phyloP scores from a whole-genome alignment of 2,113 vertebrate species.

The Thunnus maccoyii region DNA sequence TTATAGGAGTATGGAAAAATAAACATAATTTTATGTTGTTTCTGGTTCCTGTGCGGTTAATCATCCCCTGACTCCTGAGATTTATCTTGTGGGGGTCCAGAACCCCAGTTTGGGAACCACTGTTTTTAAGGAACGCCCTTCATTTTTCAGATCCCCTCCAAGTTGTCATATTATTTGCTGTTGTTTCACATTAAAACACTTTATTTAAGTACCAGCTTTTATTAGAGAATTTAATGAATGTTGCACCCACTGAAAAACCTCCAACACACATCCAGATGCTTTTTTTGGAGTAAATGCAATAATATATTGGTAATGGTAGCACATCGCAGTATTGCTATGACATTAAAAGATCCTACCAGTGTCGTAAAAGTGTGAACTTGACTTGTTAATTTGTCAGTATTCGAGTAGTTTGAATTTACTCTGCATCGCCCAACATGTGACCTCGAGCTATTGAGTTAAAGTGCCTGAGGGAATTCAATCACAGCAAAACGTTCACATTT shows the following conservation, averaged over 20 bases:
- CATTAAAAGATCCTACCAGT: constrained; percentile 1
- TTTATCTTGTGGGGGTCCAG: no score
- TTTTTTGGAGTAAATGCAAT: not conserved
- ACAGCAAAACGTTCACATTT: not conserved
- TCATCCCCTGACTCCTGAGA: no score
- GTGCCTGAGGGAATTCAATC: not conserved
- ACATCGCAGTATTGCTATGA: no score
- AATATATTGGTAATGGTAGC: not conserved
- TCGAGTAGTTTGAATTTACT: not conserved
- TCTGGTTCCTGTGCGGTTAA: no score
- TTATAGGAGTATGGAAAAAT: not conserved
- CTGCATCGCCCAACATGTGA: not conserved
- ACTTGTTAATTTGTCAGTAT: not conserved
- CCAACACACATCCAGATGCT: no score
- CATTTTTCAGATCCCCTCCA: not conserved
- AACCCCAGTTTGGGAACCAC: not conserved
- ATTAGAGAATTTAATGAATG: not conserved
- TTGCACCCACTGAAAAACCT: not conserved
- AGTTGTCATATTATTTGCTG: not conserved
- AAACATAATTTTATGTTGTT: not conserved
- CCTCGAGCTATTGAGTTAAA: not conserved
- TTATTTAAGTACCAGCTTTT: no score
- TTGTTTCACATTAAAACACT: not conserved
- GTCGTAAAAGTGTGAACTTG: not conserved
- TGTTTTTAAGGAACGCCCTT: not conserved